Conservation (phyloP, 1,140 invertebrate genomes). For the Battus philenor region DNA sequence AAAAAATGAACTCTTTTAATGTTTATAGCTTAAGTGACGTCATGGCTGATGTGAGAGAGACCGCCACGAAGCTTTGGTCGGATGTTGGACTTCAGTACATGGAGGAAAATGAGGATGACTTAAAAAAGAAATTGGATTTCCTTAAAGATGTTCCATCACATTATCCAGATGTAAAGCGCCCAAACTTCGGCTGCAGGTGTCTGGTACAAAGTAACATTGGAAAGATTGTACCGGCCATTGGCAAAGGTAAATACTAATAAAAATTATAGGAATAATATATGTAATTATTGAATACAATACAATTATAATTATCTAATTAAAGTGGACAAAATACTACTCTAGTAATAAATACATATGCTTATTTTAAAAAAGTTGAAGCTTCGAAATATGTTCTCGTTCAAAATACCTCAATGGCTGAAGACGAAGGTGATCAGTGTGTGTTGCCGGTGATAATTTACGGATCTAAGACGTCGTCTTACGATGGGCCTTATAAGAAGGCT, state of each 20-base stretch:
- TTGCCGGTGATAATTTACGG: too few relatives aligned
- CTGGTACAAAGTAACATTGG: constrained; percentile 82
- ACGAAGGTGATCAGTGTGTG: too few relatives aligned
- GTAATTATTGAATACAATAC: too few relatives aligned
- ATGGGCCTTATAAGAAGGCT: too few relatives aligned
- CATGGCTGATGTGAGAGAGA: constrained; percentile 77
- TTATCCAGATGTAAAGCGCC: constrained; percentile 82
- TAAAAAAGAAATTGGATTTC: constrained; percentile 84
- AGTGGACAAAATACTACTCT: too few relatives aligned
- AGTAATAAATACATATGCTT: neutral
- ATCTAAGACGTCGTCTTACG: too few relatives aligned
- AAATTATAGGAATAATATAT: neutral
- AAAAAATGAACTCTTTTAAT: constrained; percentile 1
- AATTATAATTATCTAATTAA: neutral
- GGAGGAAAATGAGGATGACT: constrained; percentile 85
- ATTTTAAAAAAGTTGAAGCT: neutral
- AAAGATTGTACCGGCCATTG: constrained; percentile 83
- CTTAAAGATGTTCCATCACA: constrained; percentile 76
- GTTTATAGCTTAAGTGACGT: constrained; percentile 79
- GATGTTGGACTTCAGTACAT: constrained; percentile 82
- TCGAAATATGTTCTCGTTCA: too few relatives aligned
- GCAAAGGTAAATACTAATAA: constrained; percentile 57
- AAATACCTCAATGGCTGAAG: too few relatives aligned
- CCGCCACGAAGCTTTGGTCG: constrained; percentile 80
- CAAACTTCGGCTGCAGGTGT: constrained; percentile 85